phyloP scores from a whole-genome alignment of 2,888 invertebrate species.

The Clostera curtula region DNA sequence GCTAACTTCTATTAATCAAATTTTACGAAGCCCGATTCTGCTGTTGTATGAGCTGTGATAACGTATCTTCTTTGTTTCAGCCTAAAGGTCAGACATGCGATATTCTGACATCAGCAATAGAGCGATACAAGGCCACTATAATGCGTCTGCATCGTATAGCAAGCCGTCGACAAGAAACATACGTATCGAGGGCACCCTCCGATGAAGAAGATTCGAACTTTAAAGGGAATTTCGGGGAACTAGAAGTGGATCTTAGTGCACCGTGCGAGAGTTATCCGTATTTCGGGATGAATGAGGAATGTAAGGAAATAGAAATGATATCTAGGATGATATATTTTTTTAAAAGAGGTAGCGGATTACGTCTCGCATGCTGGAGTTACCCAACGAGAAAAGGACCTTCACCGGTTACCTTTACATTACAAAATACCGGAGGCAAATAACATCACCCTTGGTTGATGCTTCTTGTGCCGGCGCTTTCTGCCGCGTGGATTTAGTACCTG shows the following conservation, averaged over 20 bases:
- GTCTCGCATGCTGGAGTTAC: too few species aligned
- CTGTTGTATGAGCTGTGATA: conserved; percentile 1
- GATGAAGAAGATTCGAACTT: conserved; percentile 7
- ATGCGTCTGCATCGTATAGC: conserved; percentile 16
- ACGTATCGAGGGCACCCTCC: background rate
- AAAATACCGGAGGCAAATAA: too few species aligned
- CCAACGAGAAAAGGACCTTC: too few species aligned
- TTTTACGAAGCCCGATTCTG: too few species aligned
- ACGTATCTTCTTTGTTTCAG: conserved; percentile 11
- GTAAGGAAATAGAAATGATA: conserved; percentile 59
- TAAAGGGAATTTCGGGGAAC: conserved; percentile 38
- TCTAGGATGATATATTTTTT: too few species aligned
- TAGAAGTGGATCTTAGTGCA: conserved; percentile 72
- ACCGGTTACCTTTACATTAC: too few species aligned
- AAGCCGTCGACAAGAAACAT: too few species aligned
- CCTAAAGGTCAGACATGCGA: conserved; percentile 65
- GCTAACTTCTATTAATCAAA: too few species aligned
- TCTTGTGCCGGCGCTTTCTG: too few species aligned
- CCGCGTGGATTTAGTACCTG: too few species aligned
- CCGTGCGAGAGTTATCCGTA: conserved; percentile 80
- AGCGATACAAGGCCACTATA: conserved; percentile 21
- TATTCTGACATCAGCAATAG: conserved; percentile 35
- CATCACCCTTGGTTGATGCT: too few species aligned
- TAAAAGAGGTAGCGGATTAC: too few species aligned
- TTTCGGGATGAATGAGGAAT: conserved; percentile 84